phyloP scores from a whole-genome alignment of 1,140 invertebrate genomes.

The Listronotus bonariensis region DNA sequence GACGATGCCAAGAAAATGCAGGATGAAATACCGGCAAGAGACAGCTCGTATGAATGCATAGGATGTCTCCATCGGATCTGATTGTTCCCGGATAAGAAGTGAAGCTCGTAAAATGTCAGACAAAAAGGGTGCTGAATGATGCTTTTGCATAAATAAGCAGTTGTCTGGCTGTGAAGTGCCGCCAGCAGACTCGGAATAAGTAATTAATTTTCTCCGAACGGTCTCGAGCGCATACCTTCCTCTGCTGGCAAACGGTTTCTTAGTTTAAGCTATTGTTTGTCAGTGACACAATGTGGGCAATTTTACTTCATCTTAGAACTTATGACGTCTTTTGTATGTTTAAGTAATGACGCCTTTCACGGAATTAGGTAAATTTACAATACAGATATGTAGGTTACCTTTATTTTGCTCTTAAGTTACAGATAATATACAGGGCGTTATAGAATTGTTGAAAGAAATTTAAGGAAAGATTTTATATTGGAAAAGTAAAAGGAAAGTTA shows the following conservation, averaged over 20 bases:
- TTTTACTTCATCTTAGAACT: conserved; percentile 8
- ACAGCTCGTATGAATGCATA: conserved; percentile 32
- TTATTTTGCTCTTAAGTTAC: too few relatives aligned
- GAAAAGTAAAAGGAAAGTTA: too few relatives aligned
- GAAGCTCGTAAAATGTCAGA: conserved; percentile 29
- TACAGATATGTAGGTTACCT: too few relatives aligned
- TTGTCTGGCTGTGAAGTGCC: conserved; percentile 32
- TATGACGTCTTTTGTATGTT: conserved; percentile 4
- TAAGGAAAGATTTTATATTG: too few relatives aligned
- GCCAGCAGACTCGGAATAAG: conserved; percentile 24
- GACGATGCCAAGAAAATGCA: neutral
- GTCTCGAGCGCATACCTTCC: conserved; percentile 3
- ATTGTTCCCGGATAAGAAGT: conserved; percentile 32
- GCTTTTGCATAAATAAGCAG: conserved; percentile 37
- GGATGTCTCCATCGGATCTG: conserved; percentile 18
- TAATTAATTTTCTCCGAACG: conserved; percentile 27
- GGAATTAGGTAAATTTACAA: neutral
- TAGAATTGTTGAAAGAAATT: too few relatives aligned
- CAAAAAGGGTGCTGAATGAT: conserved; percentile 37
- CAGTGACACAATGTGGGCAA: conserved; percentile 10
- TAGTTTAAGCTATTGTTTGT: conserved; percentile 8
- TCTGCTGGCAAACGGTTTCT: conserved; percentile 3
- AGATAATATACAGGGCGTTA: too few relatives aligned
- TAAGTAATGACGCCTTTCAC: neutral
- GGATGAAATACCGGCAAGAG: neutral